phyloP scores from a whole-genome alignment of 2,113 vertebrate species.

The Megalops atlanticus region DNA sequence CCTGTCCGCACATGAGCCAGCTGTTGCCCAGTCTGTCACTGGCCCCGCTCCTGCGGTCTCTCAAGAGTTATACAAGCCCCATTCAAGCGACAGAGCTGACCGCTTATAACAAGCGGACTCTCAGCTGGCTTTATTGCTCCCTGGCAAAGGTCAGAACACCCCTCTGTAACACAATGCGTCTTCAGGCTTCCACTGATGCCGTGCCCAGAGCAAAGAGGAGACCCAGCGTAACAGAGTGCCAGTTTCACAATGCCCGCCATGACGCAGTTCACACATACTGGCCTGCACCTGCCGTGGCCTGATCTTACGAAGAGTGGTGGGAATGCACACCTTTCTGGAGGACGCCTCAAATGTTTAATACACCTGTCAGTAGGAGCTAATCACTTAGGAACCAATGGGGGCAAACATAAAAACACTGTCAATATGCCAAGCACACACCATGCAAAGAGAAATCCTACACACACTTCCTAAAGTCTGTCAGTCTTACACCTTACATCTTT shows the following conservation, averaged over 20 bases:
- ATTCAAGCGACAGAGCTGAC: constrained; percentile 3
- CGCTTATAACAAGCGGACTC: background rate
- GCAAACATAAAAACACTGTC: too few species aligned
- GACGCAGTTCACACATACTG: too few species aligned
- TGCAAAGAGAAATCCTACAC: background rate
- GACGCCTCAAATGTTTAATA: too few species aligned
- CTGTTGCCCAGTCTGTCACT: constrained; percentile 37
- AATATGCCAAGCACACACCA: too few species aligned
- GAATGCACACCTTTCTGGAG: too few species aligned
- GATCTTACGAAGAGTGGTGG: too few species aligned
- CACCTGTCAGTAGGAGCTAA: too few species aligned
- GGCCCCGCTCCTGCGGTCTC: background rate
- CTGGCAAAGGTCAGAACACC: constrained; percentile 9
- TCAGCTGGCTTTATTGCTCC: background rate
- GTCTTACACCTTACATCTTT: background rate
- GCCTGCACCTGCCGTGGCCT: too few species aligned
- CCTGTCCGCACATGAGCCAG: constrained; percentile 24
- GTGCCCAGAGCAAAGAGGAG: background rate
- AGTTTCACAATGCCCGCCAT: too few species aligned
- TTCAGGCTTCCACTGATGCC: constrained; percentile 13
- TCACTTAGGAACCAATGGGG: too few species aligned
- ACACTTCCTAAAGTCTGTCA: background rate
- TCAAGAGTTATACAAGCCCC: constrained; percentile 10
- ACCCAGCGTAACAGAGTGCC: too few species aligned
- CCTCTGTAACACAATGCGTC: background rate